A percentile compares a stretch with the other conserved stretches of the same genome.
Evolutionary conservation across 2,888 invertebrate species (phyloP).

Genomic region (Drosophila pegasa): DNA sequence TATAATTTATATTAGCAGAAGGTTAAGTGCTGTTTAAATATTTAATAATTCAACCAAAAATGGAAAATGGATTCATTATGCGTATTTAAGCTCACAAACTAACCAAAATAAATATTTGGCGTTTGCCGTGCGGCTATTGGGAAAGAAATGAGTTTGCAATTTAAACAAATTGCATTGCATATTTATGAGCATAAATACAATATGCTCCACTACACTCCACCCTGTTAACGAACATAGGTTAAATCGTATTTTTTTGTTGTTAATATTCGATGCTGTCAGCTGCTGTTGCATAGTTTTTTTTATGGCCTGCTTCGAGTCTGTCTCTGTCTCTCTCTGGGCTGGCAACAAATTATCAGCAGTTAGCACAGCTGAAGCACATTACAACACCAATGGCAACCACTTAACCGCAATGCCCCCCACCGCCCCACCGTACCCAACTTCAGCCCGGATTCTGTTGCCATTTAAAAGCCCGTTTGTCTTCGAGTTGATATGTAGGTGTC

Average conservation of each 20-base stretch:
- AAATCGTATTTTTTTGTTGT: constrained; percentile 1
- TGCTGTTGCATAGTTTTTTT: not conserved
- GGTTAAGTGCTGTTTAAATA: constrained; percentile 59
- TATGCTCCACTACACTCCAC: not conserved
- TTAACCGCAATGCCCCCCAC: constrained; percentile 39
- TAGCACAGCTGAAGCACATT: constrained; percentile 41
- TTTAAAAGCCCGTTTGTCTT: constrained; percentile 52
- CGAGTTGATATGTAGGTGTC: constrained; percentile 54
- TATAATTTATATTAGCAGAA: constrained; percentile 54
- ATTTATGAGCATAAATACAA: constrained; percentile 11
- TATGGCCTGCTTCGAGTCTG: too few species aligned
- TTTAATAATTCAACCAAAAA: constrained; percentile 53
- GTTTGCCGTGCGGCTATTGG: constrained; percentile 1
- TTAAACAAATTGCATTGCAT: constrained; percentile 23
- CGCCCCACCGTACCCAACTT: constrained; percentile 8
- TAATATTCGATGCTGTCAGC: not conserved
- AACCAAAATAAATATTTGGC: constrained; percentile 36
- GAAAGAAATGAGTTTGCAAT: constrained; percentile 18
- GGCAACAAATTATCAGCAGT: constrained; percentile 40
- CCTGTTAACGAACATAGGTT: not conserved
- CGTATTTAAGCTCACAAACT: constrained; percentile 34
- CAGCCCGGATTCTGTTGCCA: constrained; percentile 15
- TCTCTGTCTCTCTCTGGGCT: too few species aligned
- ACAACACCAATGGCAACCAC: constrained; percentile 41
- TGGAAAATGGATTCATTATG: constrained; percentile 49